phyloP scores from a whole-genome alignment of 2,888 invertebrate genomes.

The Patella caerulea region DNA sequence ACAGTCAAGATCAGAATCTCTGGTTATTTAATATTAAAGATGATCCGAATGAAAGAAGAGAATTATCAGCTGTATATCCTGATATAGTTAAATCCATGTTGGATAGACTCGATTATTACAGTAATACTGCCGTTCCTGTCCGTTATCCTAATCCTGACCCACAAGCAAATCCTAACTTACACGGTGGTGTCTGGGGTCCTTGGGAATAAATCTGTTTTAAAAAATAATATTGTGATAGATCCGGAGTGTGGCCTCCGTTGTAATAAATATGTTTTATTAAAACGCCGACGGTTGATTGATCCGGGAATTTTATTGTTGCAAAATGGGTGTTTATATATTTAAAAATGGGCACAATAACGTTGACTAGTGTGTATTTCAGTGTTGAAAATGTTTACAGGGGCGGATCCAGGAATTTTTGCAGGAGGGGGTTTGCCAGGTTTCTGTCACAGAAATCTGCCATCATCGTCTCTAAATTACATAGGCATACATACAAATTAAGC shows the following conservation, averaged over 20 bases:
- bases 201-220: slow-evolving; percentile 48
- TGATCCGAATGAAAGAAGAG: slow-evolving; percentile 63
- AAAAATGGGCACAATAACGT: too few relatives aligned
- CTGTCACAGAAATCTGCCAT: too few relatives aligned
- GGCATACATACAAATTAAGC: too few relatives aligned
- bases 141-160: slow-evolving; percentile 59
- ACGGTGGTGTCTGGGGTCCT: slow-evolving; percentile 67
- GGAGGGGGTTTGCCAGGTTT: too few relatives aligned
- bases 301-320: too few relatives aligned
- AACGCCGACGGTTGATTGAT: too few relatives aligned
- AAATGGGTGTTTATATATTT: too few relatives aligned
- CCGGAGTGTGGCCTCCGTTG: background rate
- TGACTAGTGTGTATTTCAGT: too few relatives aligned
- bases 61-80: slow-evolving; percentile 52
- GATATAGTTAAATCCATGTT: slow-evolving; percentile 55
- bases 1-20: slow-evolving; percentile 54
- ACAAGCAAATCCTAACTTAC: slow-evolving; percentile 53
- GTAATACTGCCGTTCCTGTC: slow-evolving; percentile 63
- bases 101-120: slow-evolving; percentile 50
- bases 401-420: too few relatives aligned
- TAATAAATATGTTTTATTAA: too few relatives aligned
- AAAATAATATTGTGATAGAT: background rate
- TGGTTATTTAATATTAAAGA: slow-evolving; percentile 66
- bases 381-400: too few relatives aligned
- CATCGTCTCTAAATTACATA: too few relatives aligned